These are phyloP conservation scores for Magallana angulata DNA, from an alignment of 1,140 invertebrate genomes.

Conservation along the genomic window DNA sequence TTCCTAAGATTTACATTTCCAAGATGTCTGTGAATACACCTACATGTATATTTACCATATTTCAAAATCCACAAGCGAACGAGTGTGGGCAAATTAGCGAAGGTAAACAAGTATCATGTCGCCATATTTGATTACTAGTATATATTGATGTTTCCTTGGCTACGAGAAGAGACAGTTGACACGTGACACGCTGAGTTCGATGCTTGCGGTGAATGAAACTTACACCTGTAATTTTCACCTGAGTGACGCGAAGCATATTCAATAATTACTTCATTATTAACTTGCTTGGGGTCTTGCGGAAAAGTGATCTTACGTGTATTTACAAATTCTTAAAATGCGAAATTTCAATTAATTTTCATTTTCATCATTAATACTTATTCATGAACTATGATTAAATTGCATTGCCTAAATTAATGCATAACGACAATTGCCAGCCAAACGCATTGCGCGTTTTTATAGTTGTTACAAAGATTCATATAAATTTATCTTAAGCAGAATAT, in stretches of 20 bases:
- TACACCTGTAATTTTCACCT: conserved; percentile 34
- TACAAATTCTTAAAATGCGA: background rate
- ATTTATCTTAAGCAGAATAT: too few species aligned
- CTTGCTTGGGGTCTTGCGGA: background rate
- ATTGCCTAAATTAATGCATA: too few species aligned
- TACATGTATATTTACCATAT: background rate
- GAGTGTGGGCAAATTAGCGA: too few species aligned
- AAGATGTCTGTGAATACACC: conserved; percentile 10
- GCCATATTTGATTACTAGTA: background rate
- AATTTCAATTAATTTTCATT: too few species aligned
- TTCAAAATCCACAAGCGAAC: background rate
- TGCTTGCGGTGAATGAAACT: conserved; percentile 2
- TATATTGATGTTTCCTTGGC: conserved; percentile 14
- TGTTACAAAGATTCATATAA: too few species aligned
- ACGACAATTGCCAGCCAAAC: too few species aligned
- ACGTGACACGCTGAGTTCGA: conserved; percentile 14
- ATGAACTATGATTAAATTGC: too few species aligned
- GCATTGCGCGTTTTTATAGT: too few species aligned
- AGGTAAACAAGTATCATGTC: background rate
- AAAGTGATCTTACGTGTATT: too few species aligned
- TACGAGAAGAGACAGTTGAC: background rate
- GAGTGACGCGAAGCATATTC: background rate
- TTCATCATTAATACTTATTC: too few species aligned
- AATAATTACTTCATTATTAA: background rate
- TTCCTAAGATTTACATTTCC: background rate